Evolutionary conservation across 2,797 vertebrate genomes (phyloP), one percentile per base, ranked within the genome.

Genomic region (Petrocephalus sullivani): DNA sequence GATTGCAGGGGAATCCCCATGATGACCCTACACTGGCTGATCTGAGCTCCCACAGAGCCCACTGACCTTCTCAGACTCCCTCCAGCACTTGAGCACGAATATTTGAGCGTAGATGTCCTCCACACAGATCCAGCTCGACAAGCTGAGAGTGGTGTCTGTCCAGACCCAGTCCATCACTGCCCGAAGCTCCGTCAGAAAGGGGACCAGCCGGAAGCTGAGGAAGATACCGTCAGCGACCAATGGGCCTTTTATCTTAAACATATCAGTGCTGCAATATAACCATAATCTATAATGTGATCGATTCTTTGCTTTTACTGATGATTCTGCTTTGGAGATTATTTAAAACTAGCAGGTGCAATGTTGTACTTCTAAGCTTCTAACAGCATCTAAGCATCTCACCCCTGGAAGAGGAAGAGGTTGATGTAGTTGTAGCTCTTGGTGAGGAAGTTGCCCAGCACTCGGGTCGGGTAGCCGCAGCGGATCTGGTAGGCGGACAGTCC

Each of bases 111-210:
- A 99, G 94, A 99, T 99, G 94, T 99, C 98, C 94, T 99, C 98
- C 90, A 99, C 98, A 88, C 98, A 99, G 94, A 99, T 99, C 98
- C 98, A 99, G 94, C 98, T 99, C 94, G 98, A 99, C 92, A 99
- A 95, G 91, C 98, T 99, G 92, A 99, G 95, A 0, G 98, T 98
- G 3, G 98, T 99, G 91, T 99, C 98, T 1, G 98, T 99, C 98
- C 98, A 99, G 89, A 99, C 98, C 98, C 98, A 99, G 95, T 99
- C 98, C 98, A 99, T 99, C 91, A 99, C 98, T 0, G 98, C 98
- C 86, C 98, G 96, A 92, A 99, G 94, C 94, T 99, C 98, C 0
- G 97, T 99, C 94, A 99, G 94, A 92, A 99, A 99, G 0, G 98
- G 98, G 85, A 99, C 98, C 58, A 99, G 92, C 21, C 98, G 98